Conservation (phyloP, 2,113 vertebrate genomes). For the Mohoua ochrocephala region DNA sequence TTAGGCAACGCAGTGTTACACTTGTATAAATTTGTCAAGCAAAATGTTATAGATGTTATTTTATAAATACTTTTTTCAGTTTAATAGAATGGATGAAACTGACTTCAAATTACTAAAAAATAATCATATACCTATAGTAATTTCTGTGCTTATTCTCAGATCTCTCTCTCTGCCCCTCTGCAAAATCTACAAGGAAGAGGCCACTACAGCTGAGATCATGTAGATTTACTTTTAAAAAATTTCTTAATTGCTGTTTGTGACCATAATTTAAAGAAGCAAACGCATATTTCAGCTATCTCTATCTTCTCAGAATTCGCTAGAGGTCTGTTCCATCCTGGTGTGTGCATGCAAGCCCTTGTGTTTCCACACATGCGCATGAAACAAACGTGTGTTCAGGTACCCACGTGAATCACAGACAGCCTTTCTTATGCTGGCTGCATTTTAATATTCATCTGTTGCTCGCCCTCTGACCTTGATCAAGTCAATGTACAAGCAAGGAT, state of each 20-base stretch:
- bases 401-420: too few relatives aligned
- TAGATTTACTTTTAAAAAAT: background rate
- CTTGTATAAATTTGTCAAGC: background rate
- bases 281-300: background rate
- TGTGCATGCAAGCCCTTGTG: too few relatives aligned
- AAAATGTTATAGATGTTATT: background rate
- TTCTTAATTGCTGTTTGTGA: background rate
- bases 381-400: accelerated
- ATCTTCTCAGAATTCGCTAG: background rate
- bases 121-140: background rate
- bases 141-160: background rate
- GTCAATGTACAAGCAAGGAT: background rate
- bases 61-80: background rate
- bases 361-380: background rate
- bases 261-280: background rate
- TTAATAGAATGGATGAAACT: background rate
- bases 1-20: background rate
- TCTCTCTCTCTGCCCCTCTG: background rate
- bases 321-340: background rate
- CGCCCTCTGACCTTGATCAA: background rate
- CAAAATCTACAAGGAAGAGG: background rate
- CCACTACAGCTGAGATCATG: background rate
- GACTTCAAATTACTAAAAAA: background rate
- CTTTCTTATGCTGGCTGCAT: background rate
- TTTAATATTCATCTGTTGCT: background rate